phyloP scores from a whole-genome alignment of 2,797 vertebrate genomes.

The Lagocephalus sceleratus region DNA sequence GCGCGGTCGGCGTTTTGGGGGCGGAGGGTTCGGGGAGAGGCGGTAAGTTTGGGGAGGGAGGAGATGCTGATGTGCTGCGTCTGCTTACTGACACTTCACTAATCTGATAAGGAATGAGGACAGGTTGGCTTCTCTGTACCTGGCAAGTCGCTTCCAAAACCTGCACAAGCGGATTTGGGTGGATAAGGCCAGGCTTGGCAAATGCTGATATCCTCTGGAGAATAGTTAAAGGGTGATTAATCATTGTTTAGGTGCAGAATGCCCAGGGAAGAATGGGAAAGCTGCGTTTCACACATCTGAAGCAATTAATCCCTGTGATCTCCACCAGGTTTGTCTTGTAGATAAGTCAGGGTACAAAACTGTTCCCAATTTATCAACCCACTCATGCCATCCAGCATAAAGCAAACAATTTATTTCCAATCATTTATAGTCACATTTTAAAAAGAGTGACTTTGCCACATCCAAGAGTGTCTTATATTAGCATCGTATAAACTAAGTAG shows the following conservation, averaged over 20 bases:
- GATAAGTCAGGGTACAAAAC: slow-evolving; percentile 99
- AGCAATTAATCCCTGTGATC: slow-evolving; percentile 99
- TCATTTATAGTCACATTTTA: slow-evolving; percentile 99
- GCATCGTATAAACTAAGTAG: slow-evolving; percentile 99
- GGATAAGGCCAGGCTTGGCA: slow-evolving; percentile 99
- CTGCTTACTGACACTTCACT: slow-evolving; percentile 90
- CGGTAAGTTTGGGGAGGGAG: slow-evolving; percentile 62
- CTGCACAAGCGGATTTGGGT: slow-evolving; percentile 89
- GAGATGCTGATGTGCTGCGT: slow-evolving; percentile 79
- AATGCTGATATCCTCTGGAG: slow-evolving; percentile 93
- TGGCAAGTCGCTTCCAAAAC: slow-evolving; percentile 78
- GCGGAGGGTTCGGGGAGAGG: slow-evolving; percentile 33
- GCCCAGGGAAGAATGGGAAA: slow-evolving; percentile 95
- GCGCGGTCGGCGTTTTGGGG: slow-evolving; percentile 17
- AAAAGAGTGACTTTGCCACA: slow-evolving; percentile 99
- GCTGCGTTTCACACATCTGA: slow-evolving; percentile 99
- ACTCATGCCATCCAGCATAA: slow-evolving; percentile 98
- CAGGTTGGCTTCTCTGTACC: slow-evolving; percentile 90
- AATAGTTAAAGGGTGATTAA: slow-evolving; percentile 99
- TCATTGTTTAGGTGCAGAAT: slow-evolving; percentile 99
- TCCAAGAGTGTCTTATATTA: slow-evolving; percentile 97
- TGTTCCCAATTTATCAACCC: slow-evolving; percentile 99
- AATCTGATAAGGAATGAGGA: slow-evolving; percentile 99
- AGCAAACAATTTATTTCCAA: slow-evolving; percentile 99
- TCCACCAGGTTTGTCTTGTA: slow-evolving; percentile 99